Base-by-base conservation (phyloP, 2,113 vertebrate species). In the Acanthisitta chloris region DNA sequence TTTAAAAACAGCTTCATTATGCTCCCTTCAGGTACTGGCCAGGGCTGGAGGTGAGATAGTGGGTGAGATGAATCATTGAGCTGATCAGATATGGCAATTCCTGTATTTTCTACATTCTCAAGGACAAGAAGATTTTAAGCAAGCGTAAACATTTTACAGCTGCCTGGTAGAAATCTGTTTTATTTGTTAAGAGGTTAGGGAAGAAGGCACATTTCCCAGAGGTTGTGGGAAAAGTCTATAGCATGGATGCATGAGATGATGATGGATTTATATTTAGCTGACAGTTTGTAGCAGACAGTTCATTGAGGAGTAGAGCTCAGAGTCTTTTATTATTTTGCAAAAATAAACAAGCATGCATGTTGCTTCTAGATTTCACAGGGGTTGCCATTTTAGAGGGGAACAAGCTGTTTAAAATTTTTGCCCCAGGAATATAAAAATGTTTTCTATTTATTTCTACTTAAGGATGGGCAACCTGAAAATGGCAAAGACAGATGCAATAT, bases 81-180 rank as follows among this genome's bases (percentile, higher is more conserved):
- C 84, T 96, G 91, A 96, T 96, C 84, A 89, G 90, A 94, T 79
- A 81, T 79, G 91, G 95, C 95, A 97, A 88, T 94, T 57, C 65
- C 65, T 91, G 45, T 24, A 33, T 80, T 94, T 94, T 69, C 74
- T 81, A 54, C 18, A 4, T 57, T 96, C 81, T 89, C 81, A 89
- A 73, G 70, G 57, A 91, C 1, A 0, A 65, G 48, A 81, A 48
- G 57, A 40, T 95, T 97, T 97, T 96, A 96, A 93, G 58, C 54
- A 91, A 67, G 72, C 86, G 61, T 57, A 92, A 95, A 95, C 65
- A 77, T 88, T 94, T 97, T 89, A 84, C 81, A 94, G 86, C 54
- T 96, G 72, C 83, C 78, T 96, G 17, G 4, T 71, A 94, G 78
- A 86, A 93, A 91, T 71, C 29, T 36, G 18, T 69, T 96, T 88